phyloP scores from a whole-genome alignment of 2,888 invertebrate species.

The Polyommatus icarus region DNA sequence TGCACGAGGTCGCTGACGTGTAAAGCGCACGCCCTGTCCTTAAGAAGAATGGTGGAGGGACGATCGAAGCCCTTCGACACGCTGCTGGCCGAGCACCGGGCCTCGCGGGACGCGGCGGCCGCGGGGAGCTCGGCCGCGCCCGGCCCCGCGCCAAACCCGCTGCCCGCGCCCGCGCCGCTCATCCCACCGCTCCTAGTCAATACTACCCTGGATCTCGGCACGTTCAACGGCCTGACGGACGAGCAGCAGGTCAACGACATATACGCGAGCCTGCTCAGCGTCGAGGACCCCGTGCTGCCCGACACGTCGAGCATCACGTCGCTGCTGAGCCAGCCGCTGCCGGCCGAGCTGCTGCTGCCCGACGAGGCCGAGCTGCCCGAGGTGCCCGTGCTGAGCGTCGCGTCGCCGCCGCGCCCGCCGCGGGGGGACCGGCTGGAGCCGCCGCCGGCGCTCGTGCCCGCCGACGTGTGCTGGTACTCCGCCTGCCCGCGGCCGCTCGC shows the following conservation, averaged over 20 bases:
- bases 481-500: conserved; percentile 82
- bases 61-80: conserved; percentile 88
- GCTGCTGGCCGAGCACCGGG: conserved; percentile 86
- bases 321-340: conserved; percentile 61
- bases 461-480: conserved; percentile 74
- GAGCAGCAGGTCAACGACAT: conserved; percentile 72
- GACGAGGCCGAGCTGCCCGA: conserved; percentile 55
- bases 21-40: conserved; percentile 84
- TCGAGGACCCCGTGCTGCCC: conserved; percentile 64
- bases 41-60: conserved; percentile 85
- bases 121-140: conserved; percentile 42
- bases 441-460: conserved; percentile 57
- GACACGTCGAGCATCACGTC: conserved; percentile 65
- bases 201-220: conserved; percentile 60
- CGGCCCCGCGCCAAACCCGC: conserved; percentile 41
- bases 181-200: conserved; percentile 67
- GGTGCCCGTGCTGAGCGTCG: conserved; percentile 47
- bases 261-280: conserved; percentile 64
- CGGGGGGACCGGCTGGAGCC: conserved; percentile 50
- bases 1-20: conserved; percentile 90
- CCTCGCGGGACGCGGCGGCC: conserved; percentile 78
- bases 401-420: conserved; percentile 52
- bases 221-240: conserved; percentile 62
- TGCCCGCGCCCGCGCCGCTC: conserved; percentile 45
- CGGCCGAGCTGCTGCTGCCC: conserved; percentile 57